Base-by-base conservation (phyloP, 2,113 vertebrate species). In the Pluvialis apricaria region DNA sequence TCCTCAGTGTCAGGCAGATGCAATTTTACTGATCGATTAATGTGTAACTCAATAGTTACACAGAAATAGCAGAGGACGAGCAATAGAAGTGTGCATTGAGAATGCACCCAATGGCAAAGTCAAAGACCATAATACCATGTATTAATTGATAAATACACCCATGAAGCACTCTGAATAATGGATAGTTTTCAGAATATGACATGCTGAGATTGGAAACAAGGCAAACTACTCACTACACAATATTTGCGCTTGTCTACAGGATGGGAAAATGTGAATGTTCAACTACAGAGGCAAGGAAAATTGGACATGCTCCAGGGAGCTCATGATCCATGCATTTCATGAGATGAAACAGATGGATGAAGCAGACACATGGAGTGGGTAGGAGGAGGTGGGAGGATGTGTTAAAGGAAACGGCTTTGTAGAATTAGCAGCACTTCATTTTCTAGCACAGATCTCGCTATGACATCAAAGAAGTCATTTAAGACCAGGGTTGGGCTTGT, bases 281-380 rank as follows among this genome's bases (percentile, higher is more conserved):
- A 87, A 14, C 70, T 94, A 84, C 54, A 94, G 65, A 94, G 73
- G 81, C 73, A 86, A 80, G 34, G 88, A 58, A 95, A 92, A 76
- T 79, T 97, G 97, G 94, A 65, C 0, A 1, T 91, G 71, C 66
- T 96, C 94, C 96, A 96, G 92, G 71, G 79, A 96, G 73, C 91
- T 94, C 92, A 91, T 72, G 92, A 96, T 96, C 94, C 93, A 90
- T 92, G 89, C 49, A 79, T 94, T 94, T 92, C 92, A 92, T 94
- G 95, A 97, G 91, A 87, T 85, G 88, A 91, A 97, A 58, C 96
- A 97, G 97, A 95, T 94, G 96, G 96, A 73, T 89, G 91, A 34
- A 91, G 82, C 81, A 94, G 86, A 94, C 62, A 82, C 91, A 94
- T 69, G 78, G 86, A 76, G 83, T 38, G 78, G 82, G 96, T 72